Percentiles rank a stretch among this genome's conserved stretches.
These are phyloP conservation scores for Diloba caeruleocephala DNA, from an alignment of 2,888 invertebrate species.

Conservation along the genomic window DNA sequence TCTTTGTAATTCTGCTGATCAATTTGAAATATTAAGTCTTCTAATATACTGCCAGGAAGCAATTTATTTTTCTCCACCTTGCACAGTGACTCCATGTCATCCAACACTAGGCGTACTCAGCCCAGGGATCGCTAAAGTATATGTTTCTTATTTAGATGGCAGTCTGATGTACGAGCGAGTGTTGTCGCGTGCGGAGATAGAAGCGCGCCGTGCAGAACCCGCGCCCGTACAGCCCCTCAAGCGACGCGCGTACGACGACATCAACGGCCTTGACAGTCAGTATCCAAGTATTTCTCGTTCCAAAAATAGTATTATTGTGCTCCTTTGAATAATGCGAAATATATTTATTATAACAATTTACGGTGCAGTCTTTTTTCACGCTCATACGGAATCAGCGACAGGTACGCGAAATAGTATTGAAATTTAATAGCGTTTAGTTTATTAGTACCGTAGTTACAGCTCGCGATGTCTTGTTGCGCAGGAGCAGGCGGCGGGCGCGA, in stretches of 20 bases:
- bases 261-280: constrained; percentile 96
- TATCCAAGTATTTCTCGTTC: constrained; percentile 54
- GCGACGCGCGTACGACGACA: constrained; percentile 96
- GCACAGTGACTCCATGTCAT: no score
- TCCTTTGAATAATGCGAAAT: no score
- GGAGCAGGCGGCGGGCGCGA: constrained; percentile 67
- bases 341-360: constrained; percentile 18
- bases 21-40: no score
- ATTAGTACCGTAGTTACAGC: neutral
- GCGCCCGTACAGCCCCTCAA: constrained; percentile 88
- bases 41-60: no score
- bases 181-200: constrained; percentile 93
- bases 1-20: no score
- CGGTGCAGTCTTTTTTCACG: constrained; percentile 44
- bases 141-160: constrained; percentile 89
- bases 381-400: constrained; percentile 60
- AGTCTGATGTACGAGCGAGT: constrained; percentile 96
- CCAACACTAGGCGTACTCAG: no score
- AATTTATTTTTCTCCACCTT: no score
- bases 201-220: constrained; percentile 86
- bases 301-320: no score
- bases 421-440: no score
- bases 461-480: constrained; percentile 24
- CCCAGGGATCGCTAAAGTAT: neutral
- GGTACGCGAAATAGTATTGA: constrained; percentile 59